Percentiles rank a stretch among this genome's conserved stretches.
These are phyloP conservation scores for Potamarius usumacintae DNA, from an alignment of 2,113 vertebrate genomes.

Conservation along the genomic window DNA sequence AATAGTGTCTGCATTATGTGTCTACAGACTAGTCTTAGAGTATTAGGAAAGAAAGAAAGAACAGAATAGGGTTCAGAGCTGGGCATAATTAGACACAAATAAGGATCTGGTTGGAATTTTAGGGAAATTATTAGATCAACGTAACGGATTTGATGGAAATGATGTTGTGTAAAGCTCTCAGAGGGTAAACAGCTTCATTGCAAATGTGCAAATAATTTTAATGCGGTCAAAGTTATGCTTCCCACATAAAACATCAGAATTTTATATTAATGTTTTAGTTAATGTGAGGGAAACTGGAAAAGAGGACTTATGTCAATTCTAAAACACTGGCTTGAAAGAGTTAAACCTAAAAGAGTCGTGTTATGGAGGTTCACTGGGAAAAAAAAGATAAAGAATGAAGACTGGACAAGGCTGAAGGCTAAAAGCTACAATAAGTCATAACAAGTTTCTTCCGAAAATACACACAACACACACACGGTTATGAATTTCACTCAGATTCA, in stretches of 20 bases:
- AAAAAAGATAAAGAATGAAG: background rate
- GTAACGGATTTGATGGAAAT: background rate
- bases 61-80: background rate
- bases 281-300: background rate
- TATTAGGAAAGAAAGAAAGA: background rate
- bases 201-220: background rate
- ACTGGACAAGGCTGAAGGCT: constrained; percentile 26
- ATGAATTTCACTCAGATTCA: constrained; percentile 18
- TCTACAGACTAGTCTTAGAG: background rate
- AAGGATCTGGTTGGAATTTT: background rate
- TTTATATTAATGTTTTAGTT: background rate
- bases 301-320: background rate
- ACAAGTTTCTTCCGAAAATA: background rate
- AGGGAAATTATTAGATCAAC: background rate
- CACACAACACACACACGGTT: background rate
- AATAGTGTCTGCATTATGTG: background rate
- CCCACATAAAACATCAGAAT: background rate
- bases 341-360: background rate
- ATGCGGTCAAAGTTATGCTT: background rate
- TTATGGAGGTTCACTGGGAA: background rate
- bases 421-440: constrained; percentile 20
- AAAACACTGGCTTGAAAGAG: background rate
- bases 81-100: background rate
- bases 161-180: background rate
- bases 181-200: background rate